Base-by-base conservation (phyloP, 2,888 invertebrate genomes). In the Altica lythri region DNA sequence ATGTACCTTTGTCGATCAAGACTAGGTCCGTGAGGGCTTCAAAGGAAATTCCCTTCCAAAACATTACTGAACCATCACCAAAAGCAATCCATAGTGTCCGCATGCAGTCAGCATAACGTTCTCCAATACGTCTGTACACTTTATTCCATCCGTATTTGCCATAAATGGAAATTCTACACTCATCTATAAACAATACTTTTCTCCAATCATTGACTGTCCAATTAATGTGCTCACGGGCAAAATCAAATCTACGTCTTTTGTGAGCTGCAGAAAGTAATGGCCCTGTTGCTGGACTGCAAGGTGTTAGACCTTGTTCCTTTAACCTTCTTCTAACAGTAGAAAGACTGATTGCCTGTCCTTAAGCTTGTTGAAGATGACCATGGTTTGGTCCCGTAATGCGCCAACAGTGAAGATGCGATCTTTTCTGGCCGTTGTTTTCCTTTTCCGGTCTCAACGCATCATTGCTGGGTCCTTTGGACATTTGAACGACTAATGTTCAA, bases 51-150 rank as follows among this genome's bases (percentile, higher is more conserved):
- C 34, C 13, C 25, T 3, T 18, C 30, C 16, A 29, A 43, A 29
- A 6, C 27, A 29, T 27, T 2, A 14, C 18, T 29, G 29, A 43
- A 17, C 29, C 4, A 43, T 29, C 17, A 2, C 29, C 37, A 37
- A 17, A 37, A 37, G 37, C 37, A 18, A 17, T 5, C 37, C 16
- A 4, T n/a, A 12, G 14, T 22, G 42, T 10, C 25, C 13, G 14
- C 10, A n/a, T 42, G 22, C 25, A 25, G 42, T 2, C 18, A 18
- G 42, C 13, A 27, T 17, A 43, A 14, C 14, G 13, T 29, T 43
- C 43, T 27, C 43, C 29, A 43, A 4, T 8, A 16, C n/a, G 4
- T 43, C 43, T 16, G 29, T 43, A 43, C 4, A 42, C 42, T 16
- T 38, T 19, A 38, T 13, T 22, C 22, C 22, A 12, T 2, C 16